A percentile compares a stretch with the other conserved stretches of the same genome.
Evolutionary conservation across 2,888 invertebrate species (phyloP).

Genomic region (Anorthoa munda): DNA sequence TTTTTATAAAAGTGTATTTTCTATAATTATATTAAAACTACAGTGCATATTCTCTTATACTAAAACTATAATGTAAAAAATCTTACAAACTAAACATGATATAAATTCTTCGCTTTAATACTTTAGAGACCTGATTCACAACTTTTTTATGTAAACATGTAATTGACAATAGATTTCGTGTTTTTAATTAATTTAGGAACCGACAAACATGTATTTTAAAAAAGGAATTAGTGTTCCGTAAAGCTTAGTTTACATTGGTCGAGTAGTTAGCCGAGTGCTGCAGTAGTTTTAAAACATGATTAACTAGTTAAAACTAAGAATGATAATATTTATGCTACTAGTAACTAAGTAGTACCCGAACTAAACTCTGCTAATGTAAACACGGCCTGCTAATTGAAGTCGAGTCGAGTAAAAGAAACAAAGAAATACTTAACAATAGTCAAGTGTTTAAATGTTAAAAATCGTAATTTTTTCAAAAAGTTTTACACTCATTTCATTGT

Average conservation of each 20-base stretch:
- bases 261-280: conserved; percentile 19
- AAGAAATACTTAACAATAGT: conserved; percentile 52
- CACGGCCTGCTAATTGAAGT: conserved; percentile 15
- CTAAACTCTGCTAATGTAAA: conserved; percentile 38
- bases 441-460: conserved; percentile 52
- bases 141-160: conserved; percentile 21
- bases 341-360: conserved; percentile 13
- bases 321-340: background rate
- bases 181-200: conserved; percentile 9
- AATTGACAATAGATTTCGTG: conserved; percentile 15
- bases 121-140: conserved; percentile 61
- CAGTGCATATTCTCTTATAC: conserved; percentile 62
- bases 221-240: conserved; percentile 2
- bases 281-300: conserved; percentile 16
- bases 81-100: conserved; percentile 61
- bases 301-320: conserved; percentile 2
- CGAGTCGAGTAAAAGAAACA: conserved; percentile 44
- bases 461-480: background rate
- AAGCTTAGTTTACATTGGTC: conserved; percentile 39
- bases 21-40: conserved; percentile 58
- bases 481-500: conserved; percentile 1
- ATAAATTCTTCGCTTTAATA: conserved; percentile 62
- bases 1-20: conserved; percentile 59
- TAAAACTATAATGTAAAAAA: conserved; percentile 59
- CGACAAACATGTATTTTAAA: background rate